Evolutionary conservation across 2,797 vertebrate genomes (phyloP).

Genomic region (Micromesistius poutassou): DNA sequence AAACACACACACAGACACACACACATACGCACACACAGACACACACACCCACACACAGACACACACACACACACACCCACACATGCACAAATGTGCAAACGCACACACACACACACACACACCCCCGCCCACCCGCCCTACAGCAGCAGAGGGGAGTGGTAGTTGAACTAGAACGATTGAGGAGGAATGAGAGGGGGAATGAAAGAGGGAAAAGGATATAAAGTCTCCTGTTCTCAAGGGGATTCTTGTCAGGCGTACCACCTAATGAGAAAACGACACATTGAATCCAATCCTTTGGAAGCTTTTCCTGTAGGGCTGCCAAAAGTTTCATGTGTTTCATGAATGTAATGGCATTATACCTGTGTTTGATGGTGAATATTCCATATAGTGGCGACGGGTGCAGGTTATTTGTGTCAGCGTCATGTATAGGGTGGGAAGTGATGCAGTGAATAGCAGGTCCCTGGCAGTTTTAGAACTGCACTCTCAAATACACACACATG

Average conservation of each 20-base stretch:
- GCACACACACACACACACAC: not conserved
- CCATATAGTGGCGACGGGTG: not conserved
- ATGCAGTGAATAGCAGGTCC: too few species aligned
- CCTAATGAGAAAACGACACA: not conserved
- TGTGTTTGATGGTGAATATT: not conserved
- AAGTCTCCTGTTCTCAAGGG: constrained; percentile 26
- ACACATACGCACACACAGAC: too few species aligned
- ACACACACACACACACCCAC: constrained; percentile 20
- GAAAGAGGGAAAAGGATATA: constrained; percentile 48
- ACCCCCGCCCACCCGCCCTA: not conserved
- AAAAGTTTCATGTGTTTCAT: not conserved
- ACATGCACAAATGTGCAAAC: constrained; percentile 11
- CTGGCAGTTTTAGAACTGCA: too few species aligned
- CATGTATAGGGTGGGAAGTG: not conserved
- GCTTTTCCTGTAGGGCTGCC: not conserved
- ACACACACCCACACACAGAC: constrained; percentile 12
- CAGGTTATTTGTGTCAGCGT: not conserved
- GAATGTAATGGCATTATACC: not conserved
- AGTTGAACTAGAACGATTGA: not conserved
- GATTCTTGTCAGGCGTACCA: constrained; percentile 10
- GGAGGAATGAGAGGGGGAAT: constrained; percentile 3
- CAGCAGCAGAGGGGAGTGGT: not conserved
- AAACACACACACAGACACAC: too few species aligned
- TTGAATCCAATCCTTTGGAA: not conserved
- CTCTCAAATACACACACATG: not conserved